phyloP scores from a whole-genome alignment of 2,888 invertebrate species.

The Drosophila trichaetosa region DNA sequence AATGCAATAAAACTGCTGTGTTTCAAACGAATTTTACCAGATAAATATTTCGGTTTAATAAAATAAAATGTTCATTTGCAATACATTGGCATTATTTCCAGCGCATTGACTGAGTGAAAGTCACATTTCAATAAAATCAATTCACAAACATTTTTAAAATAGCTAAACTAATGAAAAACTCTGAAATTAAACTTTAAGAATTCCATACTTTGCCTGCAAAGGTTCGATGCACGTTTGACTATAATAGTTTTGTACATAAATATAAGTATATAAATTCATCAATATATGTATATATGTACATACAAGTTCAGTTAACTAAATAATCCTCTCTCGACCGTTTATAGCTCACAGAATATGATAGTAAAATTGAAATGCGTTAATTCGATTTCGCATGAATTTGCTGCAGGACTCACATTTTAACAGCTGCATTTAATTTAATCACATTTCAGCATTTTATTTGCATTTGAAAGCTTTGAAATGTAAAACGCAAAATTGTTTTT shows the following conservation, averaged over 20 bases:
- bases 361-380: neutral
- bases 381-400: neutral
- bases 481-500: neutral
- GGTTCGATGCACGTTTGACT: neutral
- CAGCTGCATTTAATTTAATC: neutral
- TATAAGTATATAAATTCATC: neutral
- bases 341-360: neutral
- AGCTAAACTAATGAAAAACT: neutral
- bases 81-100: neutral
- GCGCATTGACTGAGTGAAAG: neutral
- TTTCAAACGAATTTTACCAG: slow-evolving; percentile 6
- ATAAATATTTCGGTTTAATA: neutral
- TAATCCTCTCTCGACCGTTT: neutral
- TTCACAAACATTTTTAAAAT: neutral
- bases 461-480: neutral
- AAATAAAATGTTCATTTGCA: neutral
- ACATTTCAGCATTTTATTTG: neutral
- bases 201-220: neutral
- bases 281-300: neutral
- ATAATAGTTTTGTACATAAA: neutral
- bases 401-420: neutral
- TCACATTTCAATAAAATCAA: neutral
- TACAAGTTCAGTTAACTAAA: neutral
- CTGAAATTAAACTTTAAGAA: neutral
- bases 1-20: slow-evolving; percentile 26